Percentiles rank a stretch among this genome's conserved stretches.
Evolutionary conservation across 2,888 invertebrate species (phyloP).

Genomic region (Galeruca laticollis): DNA sequence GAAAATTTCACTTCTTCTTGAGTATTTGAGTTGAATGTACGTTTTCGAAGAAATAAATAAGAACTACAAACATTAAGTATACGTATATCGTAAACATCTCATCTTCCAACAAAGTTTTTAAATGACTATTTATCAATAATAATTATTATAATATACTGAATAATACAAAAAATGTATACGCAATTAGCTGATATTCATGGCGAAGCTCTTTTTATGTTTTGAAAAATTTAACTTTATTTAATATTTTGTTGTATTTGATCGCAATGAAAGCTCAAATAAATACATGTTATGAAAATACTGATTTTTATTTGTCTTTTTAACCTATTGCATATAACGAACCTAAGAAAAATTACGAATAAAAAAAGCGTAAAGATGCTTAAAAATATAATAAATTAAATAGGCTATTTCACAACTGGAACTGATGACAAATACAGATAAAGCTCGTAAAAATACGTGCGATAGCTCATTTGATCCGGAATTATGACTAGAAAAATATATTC

Average conservation of each 20-base stretch:
- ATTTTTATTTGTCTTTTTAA: slow-evolving; percentile 31
- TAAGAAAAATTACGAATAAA: not conserved
- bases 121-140: slow-evolving; percentile 68
- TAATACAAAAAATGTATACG: slow-evolving; percentile 82
- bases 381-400: too few relatives aligned
- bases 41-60: slow-evolving; percentile 41
- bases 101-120: slow-evolving; percentile 71
- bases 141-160: slow-evolving; percentile 70
- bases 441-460: too few relatives aligned
- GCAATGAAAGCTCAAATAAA: slow-evolving; percentile 90
- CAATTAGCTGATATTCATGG: slow-evolving; percentile 73
- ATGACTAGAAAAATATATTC: too few relatives aligned
- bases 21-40: slow-evolving; percentile 52
- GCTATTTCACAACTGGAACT: too few relatives aligned
- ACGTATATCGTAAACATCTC: slow-evolving; percentile 78
- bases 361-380: too few relatives aligned
- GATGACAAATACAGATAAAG: too few relatives aligned
- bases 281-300: slow-evolving; percentile 79
- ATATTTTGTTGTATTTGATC: slow-evolving; percentile 88
- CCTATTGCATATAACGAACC: not conserved
- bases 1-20: slow-evolving; percentile 51
- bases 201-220: slow-evolving; percentile 79
- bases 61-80: slow-evolving; percentile 79
- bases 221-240: slow-evolving; percentile 79
- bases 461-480: too few relatives aligned